Percentiles rank a stretch among this genome's conserved stretches.
phyloP scores from a whole-genome alignment of 2,113 vertebrate genomes.

The Eidolon helvum region DNA sequence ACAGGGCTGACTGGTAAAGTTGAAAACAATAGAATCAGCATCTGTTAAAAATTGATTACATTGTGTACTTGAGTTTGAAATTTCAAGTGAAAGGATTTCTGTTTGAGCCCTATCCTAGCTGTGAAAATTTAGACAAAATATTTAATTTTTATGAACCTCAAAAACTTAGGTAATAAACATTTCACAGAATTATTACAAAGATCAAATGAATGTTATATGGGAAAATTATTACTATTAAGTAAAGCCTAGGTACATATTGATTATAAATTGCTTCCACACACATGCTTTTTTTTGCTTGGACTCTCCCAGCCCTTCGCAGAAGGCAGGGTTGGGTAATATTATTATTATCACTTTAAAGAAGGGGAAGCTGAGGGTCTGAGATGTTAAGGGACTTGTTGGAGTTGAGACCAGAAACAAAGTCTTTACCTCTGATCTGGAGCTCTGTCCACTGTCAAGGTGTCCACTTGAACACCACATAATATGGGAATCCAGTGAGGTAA shows the following conservation, averaged over 20 bases:
- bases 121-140: constrained; percentile 25
- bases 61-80: background rate
- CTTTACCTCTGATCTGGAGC: background rate
- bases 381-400: background rate
- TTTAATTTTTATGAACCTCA: background rate
- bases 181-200: background rate
- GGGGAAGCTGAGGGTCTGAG: background rate
- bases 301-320: background rate
- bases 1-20: background rate
- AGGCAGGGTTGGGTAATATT: background rate
- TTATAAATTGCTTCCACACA: background rate
- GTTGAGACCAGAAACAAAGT: background rate
- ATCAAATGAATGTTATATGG: background rate
- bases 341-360: background rate
- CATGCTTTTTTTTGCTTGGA: background rate
- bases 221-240: background rate
- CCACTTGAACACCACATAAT: background rate
- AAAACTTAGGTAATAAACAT: background rate
- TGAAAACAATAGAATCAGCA: background rate
- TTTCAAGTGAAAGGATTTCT: constrained; percentile 4
- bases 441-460: background rate
- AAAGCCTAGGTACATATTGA: background rate
- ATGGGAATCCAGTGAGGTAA: background rate
- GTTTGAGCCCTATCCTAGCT: background rate
- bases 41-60: background rate